phyloP scores from a whole-genome alignment of 2,797 vertebrate species.

The Denticeps clupeoides region DNA sequence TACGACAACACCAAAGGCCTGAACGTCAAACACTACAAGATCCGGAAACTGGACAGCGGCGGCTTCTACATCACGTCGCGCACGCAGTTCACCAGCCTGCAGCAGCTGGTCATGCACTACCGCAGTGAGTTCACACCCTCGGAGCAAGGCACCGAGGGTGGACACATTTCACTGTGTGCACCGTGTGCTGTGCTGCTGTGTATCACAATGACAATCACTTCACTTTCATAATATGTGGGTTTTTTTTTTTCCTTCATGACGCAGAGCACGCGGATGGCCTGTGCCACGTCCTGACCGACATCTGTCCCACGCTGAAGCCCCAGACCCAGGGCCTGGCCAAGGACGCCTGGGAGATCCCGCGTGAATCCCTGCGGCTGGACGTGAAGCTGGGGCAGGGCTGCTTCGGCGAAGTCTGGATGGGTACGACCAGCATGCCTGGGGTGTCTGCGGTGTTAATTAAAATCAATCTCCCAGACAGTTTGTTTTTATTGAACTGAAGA shows the following conservation, averaged over 20 bases:
- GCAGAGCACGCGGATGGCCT: constrained; percentile 86
- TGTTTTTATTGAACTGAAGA: too few species aligned
- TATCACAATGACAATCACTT: too few species aligned
- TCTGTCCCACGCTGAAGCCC: constrained; percentile 87
- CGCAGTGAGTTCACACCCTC: constrained; percentile 70
- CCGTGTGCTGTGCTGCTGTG: too few species aligned
- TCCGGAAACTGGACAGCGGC: constrained; percentile 88
- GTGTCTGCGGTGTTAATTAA: too few species aligned
- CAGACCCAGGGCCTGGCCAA: constrained; percentile 92
- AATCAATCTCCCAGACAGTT: too few species aligned
- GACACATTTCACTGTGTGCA: too few species aligned
- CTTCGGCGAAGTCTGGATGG: constrained; percentile 98
- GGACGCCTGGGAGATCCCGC: constrained; percentile 93
- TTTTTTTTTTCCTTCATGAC: too few species aligned
- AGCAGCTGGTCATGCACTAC: constrained; percentile 93
- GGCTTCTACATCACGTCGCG: constrained; percentile 97
- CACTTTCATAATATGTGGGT: too few species aligned
- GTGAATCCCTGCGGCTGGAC: constrained; percentile 83
- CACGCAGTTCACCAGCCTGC: constrained; percentile 88
- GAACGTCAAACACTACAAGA: constrained; percentile 97
- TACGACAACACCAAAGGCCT: constrained; percentile 89
- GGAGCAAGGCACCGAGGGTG: neutral
- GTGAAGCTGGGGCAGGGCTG: constrained; percentile 95
- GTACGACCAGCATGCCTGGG: too few species aligned
- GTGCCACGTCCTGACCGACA: constrained; percentile 82